phyloP scores from a whole-genome alignment of 2,797 vertebrate species.

The Takifugu rubripes region DNA sequence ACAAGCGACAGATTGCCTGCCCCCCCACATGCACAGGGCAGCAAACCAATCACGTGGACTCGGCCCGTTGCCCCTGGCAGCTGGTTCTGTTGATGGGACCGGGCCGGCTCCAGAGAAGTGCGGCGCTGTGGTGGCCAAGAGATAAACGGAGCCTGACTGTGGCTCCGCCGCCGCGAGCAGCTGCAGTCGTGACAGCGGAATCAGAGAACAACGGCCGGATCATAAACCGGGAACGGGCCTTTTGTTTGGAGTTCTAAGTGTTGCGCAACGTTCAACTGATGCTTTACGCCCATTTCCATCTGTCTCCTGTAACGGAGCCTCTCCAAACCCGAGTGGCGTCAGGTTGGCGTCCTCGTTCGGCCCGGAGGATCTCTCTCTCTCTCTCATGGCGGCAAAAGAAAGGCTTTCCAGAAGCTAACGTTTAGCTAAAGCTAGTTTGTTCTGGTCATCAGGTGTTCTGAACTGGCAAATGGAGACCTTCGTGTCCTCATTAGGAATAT shows the following conservation, averaged over 20 bases:
- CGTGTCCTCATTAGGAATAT: no score
- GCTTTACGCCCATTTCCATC: not conserved
- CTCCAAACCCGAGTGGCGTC: not conserved
- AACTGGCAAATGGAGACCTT: no score
- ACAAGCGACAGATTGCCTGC: conserved; percentile 68
- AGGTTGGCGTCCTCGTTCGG: not conserved
- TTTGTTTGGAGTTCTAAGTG: conserved; percentile 7
- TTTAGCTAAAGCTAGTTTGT: no score
- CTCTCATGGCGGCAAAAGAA: no score
- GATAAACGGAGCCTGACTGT: conserved; percentile 27
- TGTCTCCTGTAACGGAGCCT: not conserved
- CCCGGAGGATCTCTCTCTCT: no score
- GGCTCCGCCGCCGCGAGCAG: conserved; percentile 1
- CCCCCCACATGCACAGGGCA: conserved; percentile 35
- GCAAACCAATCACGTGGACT: conserved; percentile 52
- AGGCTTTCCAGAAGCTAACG: no score
- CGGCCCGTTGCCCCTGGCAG: conserved; percentile 62
- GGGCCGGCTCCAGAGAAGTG: conserved; percentile 36
- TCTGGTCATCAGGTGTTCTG: no score
- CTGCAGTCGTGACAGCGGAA: conserved; percentile 9
- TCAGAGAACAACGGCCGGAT: conserved; percentile 8
- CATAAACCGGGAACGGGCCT: not conserved
- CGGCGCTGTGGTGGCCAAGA: conserved; percentile 29
- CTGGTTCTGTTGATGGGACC: conserved; percentile 43
- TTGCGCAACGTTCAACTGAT: not conserved